Evolutionary conservation across 2,888 invertebrate species (phyloP).

Genomic region (Harpalus rufipes): DNA sequence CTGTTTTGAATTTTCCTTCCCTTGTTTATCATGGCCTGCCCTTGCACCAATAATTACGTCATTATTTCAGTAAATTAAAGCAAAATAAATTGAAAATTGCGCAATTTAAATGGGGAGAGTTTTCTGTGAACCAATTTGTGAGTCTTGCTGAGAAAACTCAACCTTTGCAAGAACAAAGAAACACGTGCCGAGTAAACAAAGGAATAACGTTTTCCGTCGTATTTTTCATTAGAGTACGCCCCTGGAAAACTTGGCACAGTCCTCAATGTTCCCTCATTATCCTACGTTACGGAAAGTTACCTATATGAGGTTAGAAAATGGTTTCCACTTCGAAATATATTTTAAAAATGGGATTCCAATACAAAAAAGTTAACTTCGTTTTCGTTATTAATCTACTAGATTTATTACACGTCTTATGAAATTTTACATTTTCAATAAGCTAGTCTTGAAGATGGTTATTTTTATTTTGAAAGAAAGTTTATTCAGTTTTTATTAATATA

Average conservation of each 20-base stretch:
- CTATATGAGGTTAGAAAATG: neutral
- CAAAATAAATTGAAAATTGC: neutral
- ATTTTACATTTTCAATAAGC: neutral
- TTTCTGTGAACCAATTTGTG: neutral
- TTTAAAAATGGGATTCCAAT: neutral
- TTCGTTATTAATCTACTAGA: neutral
- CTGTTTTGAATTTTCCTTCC: neutral
- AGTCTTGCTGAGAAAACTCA: neutral
- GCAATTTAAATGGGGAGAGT: neutral
- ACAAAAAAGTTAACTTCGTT: neutral
- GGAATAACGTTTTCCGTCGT: conserved; percentile 7
- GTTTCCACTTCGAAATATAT: neutral
- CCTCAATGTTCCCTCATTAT: neutral
- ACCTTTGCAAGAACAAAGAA: conserved; percentile 40
- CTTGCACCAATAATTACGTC: conserved; percentile 1
- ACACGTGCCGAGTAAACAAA: conserved; percentile 47
- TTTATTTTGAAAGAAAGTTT: too few relatives aligned
- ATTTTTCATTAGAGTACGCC: neutral
- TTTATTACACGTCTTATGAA: neutral
- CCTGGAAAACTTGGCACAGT: neutral
- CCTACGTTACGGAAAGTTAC: neutral
- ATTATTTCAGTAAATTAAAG: neutral
- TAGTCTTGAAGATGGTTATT: neutral
- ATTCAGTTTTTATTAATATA: too few relatives aligned
- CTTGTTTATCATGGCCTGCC: neutral